These are phyloP conservation scores for Notoglanidium macrostoma DNA, from an alignment of 2,797 vertebrate species.

Conservation along the genomic window DNA sequence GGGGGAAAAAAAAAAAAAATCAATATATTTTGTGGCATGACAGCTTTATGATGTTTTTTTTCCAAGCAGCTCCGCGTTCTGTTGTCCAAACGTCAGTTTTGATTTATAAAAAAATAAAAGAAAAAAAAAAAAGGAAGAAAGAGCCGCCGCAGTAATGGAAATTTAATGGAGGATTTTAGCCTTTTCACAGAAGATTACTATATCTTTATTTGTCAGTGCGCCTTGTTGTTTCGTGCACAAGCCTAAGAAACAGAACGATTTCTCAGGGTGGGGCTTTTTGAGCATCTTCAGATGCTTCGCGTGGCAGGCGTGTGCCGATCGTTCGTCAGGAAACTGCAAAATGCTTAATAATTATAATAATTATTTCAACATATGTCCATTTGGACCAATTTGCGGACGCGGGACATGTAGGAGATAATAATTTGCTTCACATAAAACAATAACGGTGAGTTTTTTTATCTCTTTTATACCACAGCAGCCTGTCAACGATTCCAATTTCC, in stretches of 20 bases:
- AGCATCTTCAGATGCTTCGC: not conserved
- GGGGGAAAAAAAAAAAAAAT: conserved; percentile 16
- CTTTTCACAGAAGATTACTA: not conserved
- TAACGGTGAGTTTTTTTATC: not conserved
- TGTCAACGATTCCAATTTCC: not conserved
- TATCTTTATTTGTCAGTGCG: not conserved
- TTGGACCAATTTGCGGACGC: not conserved
- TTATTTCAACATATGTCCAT: not conserved
- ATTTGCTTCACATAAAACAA: not conserved
- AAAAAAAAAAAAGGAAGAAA: not conserved
- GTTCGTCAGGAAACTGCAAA: not conserved
- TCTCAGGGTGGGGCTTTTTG: conserved; percentile 50
- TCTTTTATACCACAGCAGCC: not conserved
- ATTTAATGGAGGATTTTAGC: not conserved
- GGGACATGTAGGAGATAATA: not conserved
- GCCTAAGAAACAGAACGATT: not conserved
- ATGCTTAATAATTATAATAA: not conserved
- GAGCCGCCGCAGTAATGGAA: not conserved
- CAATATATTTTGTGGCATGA: conserved; percentile 50
- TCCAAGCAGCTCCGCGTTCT: conserved; percentile 34
- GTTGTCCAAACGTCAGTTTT: not conserved
- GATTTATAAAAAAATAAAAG: not conserved
- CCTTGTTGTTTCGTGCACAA: not conserved
- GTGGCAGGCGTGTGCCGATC: not conserved
- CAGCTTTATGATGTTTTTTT: conserved; percentile 49